Evolutionary conservation across 37 sponge, comb jelly and placozoan genomes (phyloP).

Genomic region (Aplysina aerophoba): DNA sequence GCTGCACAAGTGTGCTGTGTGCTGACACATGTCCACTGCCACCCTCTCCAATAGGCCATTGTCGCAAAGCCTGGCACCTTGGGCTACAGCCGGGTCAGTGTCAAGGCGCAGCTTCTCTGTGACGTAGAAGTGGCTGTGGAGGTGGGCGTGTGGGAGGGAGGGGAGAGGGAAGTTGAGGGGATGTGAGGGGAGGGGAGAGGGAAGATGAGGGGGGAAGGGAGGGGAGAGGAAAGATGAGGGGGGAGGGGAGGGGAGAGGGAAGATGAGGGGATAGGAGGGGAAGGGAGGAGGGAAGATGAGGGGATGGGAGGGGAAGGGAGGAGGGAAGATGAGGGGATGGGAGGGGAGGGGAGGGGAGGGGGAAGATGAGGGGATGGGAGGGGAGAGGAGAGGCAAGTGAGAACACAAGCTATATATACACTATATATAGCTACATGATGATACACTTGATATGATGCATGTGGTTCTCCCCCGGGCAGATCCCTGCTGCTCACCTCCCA

Average conservation of each 20-base stretch:
- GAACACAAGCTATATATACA: not conserved
- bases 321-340: not conserved
- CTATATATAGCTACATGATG: not conserved
- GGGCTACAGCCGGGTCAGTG: conserved; percentile 17
- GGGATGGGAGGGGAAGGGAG: not conserved
- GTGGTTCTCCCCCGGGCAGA: too few relatives aligned
- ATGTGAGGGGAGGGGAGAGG: not conserved
- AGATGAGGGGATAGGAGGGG: not conserved
- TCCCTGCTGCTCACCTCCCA: conserved; percentile 44
- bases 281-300: not conserved
- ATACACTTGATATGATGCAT: too few relatives aligned
- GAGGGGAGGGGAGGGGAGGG: not conserved
- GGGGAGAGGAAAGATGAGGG: not conserved
- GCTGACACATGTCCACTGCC: not conserved
- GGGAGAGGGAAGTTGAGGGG: not conserved
- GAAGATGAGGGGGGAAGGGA: not conserved
- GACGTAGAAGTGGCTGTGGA: conserved; percentile 3
- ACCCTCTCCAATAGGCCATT: conserved; percentile 15
- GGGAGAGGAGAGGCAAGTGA: not conserved
- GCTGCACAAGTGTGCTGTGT: not conserved
- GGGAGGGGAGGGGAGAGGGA: conserved; percentile 4
- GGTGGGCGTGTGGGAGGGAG: not conserved
- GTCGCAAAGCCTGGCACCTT: conserved; percentile 22
- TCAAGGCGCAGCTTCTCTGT: conserved; percentile 22
- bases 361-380: not conserved